Percentiles rank a stretch among this genome's conserved stretches.
These are phyloP conservation scores for Acipenser transmontanus DNA, from an alignment of 2,797 vertebrate species.

Conservation along the genomic window DNA sequence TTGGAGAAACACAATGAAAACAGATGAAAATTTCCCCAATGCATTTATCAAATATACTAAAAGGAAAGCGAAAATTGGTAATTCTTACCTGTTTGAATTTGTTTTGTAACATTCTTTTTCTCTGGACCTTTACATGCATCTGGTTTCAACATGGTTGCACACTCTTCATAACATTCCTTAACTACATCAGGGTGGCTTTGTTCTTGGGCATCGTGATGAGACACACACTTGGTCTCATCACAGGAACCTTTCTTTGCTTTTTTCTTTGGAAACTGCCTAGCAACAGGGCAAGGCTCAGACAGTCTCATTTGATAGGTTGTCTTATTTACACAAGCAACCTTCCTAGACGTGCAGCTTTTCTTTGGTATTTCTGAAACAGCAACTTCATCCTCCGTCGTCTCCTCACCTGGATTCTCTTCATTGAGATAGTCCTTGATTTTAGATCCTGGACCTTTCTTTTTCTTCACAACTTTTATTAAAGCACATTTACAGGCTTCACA, in stretches of 20 bases:
- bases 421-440: slow-evolving; percentile 11
- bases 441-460: slow-evolving; percentile 16
- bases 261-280: slow-evolving; percentile 22
- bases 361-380: background rate
- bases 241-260: slow-evolving; percentile 41
- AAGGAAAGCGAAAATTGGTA: no score
- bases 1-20: background rate
- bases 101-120: slow-evolving; percentile 25
- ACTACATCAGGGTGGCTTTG: slow-evolving; percentile 32
- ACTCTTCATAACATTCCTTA: slow-evolving; percentile 40
- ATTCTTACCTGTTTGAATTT: slow-evolving; percentile 26
- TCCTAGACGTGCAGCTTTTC: slow-evolving; percentile 2
- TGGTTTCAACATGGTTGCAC: slow-evolving; percentile 17
- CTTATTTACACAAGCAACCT: slow-evolving; percentile 21
- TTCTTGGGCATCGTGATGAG: slow-evolving; percentile 18
- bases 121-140: slow-evolving; percentile 36
- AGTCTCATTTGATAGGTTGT: slow-evolving; percentile 33
- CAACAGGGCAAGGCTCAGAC: slow-evolving; percentile 28
- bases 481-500: slow-evolving; percentile 44
- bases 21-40: background rate
- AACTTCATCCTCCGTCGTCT: slow-evolving; percentile 35
- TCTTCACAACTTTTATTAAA: slow-evolving; percentile 16
- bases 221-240: slow-evolving; percentile 25
- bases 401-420: slow-evolving; percentile 9
- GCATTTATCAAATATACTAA: no score